phyloP scores from a whole-genome alignment of 2,888 invertebrate species.

The Drosophila melanosoma region DNA sequence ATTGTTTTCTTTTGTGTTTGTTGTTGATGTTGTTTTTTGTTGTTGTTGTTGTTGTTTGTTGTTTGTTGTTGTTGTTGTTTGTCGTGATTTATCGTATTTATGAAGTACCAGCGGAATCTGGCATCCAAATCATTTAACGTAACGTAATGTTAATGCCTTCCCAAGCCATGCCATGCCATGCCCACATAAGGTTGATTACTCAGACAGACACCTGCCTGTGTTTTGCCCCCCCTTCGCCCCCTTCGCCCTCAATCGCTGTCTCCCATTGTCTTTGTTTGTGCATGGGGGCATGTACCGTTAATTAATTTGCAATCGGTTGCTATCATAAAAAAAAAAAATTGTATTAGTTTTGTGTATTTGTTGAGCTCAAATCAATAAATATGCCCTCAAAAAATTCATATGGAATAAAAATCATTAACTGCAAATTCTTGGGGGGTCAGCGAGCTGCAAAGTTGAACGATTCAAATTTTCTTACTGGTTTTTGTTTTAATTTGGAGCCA shows the following conservation, averaged over 20 bases:
- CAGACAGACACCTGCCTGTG: slow-evolving; percentile 54
- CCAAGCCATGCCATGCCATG: slow-evolving; percentile 72
- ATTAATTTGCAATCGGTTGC: slow-evolving; percentile 71
- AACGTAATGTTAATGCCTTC: slow-evolving; percentile 39
- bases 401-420: neutral
- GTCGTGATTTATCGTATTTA: slow-evolving; percentile 72
- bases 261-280: slow-evolving; percentile 14
- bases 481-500: neutral
- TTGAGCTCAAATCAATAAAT: neutral
- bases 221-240: neutral
- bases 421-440: neutral
- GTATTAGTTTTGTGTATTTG: neutral
- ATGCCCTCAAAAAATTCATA: neutral
- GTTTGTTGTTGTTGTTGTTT: slow-evolving; percentile 35
- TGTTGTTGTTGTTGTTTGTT: slow-evolving; percentile 30
- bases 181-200: slow-evolving; percentile 78
- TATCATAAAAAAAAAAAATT: neutral
- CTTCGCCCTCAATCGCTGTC: neutral
- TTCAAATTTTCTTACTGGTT: neutral
- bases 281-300: slow-evolving; percentile 70
- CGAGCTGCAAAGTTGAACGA: neutral
- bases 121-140: slow-evolving; percentile 51
- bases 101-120: slow-evolving; percentile 60
- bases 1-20: slow-evolving; percentile 61
- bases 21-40: slow-evolving; percentile 32